Evolutionary conservation across 35 echinoderm and acorn worm genomes (phyloP), one percentile per base, ranked within the genome.

Genomic region (Ptychodera flava): DNA sequence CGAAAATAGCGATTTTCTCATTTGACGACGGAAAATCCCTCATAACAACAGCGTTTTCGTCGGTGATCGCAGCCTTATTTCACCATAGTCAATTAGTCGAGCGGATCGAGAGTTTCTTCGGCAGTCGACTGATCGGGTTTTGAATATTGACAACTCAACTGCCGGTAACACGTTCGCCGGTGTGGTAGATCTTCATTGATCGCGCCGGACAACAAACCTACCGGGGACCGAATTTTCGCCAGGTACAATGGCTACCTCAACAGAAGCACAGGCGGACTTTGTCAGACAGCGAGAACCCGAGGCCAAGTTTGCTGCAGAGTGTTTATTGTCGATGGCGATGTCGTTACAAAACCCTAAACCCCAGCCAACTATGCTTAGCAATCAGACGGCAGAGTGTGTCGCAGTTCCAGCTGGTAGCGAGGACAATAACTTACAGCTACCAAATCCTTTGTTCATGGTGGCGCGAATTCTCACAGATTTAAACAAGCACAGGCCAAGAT

Each of bases 401-500:
- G 34, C 86, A 87, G 77, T 36, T 37, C 76, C 32, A 79, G 86
- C 15, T n/a, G 33, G 33, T 35, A 87, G 31, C n/a, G 33, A 45
- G 31, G 38, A 29, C 33, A 76, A 87, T 78, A 76, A 87, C 86
- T 79, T 87, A 34, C 79, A 76, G 77, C 76, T 79, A 15, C 85
- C 45, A 31, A 87, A 91, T 82, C 88, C 94, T 90, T 92, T 97
- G 91, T 97, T 93, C 91, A 97, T 93, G 88, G 95, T 97, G 77
- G 95, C 95, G 0, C 78, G 95, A 77, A 97, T 97, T 53, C 85
- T 97, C 37, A 90, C 95, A 31, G 92, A 97, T 92, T 93, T 97
- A 34, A 92, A 97, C 78, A 88, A 89, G 35, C 91, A 93, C 45
- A 90, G 86, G 85, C 91, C 88, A 80, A 33, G 94, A 80, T 64